Evolutionary conservation across 1,140 invertebrate species (phyloP).

Genomic region (Orius laevigatus): DNA sequence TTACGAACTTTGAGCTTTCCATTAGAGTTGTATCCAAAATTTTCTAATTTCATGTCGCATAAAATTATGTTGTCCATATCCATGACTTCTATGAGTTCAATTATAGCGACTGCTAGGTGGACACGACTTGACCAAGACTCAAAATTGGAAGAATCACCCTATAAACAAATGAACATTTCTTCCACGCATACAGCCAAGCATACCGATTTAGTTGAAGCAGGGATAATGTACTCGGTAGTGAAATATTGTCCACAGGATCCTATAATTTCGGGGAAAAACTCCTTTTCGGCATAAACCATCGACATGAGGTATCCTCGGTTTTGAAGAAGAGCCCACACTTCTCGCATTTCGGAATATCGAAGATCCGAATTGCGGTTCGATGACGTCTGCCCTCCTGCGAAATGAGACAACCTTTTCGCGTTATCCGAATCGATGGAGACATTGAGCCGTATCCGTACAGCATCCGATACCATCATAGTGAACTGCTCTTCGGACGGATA

Average conservation of each 20-base stretch:
- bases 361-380: conserved; percentile 18
- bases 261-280: conserved; percentile 42
- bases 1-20: conserved; percentile 4
- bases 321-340: conserved; percentile 41
- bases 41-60: conserved; percentile 46
- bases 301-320: conserved; percentile 47
- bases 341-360: conserved; percentile 37
- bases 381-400: conserved; percentile 4
- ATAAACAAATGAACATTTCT: not conserved
- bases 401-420: conserved; percentile 24
- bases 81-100: conserved; percentile 40
- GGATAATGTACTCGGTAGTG: conserved; percentile 41
- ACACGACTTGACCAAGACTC: conserved; percentile 31
- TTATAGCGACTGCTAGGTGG: conserved; percentile 37
- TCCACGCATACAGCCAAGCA: not conserved
- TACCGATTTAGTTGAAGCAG: conserved; percentile 17
- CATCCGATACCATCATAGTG: conserved; percentile 19
- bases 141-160: conserved; percentile 1
- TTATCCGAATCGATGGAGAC: conserved; percentile 30
- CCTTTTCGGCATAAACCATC: conserved; percentile 36
- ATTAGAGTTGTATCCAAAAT: conserved; percentile 40
- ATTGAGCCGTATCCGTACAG: conserved; percentile 27
- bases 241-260: conserved; percentile 46
- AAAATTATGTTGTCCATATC: conserved; percentile 41
- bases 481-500: conserved; percentile 38